These are phyloP conservation scores for Drosophila insularis DNA, from an alignment of 1,140 invertebrate genomes.

Conservation along the genomic window DNA sequence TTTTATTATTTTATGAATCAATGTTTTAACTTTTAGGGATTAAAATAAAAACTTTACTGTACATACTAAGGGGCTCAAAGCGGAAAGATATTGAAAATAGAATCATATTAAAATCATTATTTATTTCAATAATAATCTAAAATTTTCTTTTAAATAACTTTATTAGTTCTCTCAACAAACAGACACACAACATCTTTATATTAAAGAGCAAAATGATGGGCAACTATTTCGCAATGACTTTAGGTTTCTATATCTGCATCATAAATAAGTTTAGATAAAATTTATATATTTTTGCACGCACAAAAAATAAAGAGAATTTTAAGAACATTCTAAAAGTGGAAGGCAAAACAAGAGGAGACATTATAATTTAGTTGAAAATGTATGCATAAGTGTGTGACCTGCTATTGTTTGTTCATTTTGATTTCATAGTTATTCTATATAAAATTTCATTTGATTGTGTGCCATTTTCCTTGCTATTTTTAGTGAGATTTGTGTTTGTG, in stretches of 20 bases:
- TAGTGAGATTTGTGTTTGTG: conserved; percentile 26
- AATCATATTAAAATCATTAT: too few species aligned
- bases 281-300: conserved; percentile 3
- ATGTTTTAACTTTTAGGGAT: too few species aligned
- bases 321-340: conserved; percentile 1
- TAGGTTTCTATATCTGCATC: neutral
- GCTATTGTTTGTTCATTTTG: conserved; percentile 25
- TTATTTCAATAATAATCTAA: neutral
- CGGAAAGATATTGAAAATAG: too few species aligned
- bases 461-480: neutral
- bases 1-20: too few species aligned
- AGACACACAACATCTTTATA: neutral
- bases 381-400: neutral
- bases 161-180: neutral
- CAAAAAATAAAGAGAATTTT: neutral
- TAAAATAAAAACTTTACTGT: too few species aligned
- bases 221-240: neutral
- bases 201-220: too few species aligned
- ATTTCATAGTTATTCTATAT: conserved; percentile 25
- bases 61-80: too few species aligned
- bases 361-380: conserved; percentile 49
- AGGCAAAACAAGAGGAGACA: neutral
- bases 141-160: neutral
- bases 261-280: neutral
- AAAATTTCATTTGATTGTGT: conserved; percentile 21